phyloP scores from a whole-genome alignment of 2,797 vertebrate species.

The Podarcis siculus region DNA sequence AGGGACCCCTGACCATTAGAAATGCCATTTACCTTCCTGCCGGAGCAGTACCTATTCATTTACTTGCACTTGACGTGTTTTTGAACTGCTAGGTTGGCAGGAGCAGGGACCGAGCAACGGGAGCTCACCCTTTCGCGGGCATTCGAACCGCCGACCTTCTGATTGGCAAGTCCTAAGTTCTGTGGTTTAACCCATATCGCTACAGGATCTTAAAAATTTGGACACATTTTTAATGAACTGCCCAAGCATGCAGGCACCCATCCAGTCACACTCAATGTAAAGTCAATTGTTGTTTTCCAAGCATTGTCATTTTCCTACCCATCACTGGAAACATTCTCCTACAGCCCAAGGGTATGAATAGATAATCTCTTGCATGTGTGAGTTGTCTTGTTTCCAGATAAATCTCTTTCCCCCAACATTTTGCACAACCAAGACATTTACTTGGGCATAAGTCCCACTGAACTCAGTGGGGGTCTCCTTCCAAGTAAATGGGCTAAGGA shows the following conservation, averaged over 20 bases:
- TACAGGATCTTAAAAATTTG: neutral
- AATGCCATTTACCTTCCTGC: no score
- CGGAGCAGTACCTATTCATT: no score
- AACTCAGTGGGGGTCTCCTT: neutral
- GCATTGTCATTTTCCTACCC: neutral
- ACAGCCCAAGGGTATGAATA: neutral
- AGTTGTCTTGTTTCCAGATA: neutral
- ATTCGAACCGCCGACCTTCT: no score
- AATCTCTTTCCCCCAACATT: neutral
- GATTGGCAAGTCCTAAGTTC: no score
- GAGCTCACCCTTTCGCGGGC: no score
- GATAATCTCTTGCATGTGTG: neutral
- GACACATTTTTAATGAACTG: neutral
- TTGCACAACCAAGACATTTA: neutral
- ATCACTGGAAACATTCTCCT: neutral
- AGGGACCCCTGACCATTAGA: no score
- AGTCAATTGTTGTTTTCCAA: no score
- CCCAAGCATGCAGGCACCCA: neutral
- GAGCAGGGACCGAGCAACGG: no score
- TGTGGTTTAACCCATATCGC: no score
- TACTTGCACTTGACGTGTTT: no score
- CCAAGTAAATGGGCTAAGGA: neutral
- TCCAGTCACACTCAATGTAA: neutral
- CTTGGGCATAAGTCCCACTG: neutral
- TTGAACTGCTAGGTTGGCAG: no score